A percentile compares a stretch with the other conserved stretches of the same genome.
These are phyloP conservation scores for Loriculus beryllinus DNA, from an alignment of 2,797 vertebrate genomes.

Conservation along the genomic window DNA sequence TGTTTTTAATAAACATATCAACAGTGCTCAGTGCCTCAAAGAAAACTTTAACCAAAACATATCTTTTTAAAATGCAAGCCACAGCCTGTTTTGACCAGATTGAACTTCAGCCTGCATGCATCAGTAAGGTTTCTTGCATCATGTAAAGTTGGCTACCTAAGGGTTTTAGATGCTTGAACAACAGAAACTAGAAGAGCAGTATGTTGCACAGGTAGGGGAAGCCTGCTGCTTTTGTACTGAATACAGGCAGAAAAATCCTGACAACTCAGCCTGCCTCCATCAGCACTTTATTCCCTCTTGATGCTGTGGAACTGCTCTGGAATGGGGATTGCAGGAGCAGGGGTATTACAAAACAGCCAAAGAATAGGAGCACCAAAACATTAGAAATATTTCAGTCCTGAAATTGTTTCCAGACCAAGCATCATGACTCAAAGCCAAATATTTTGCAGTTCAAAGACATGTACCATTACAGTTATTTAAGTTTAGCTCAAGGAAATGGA, in stretches of 20 bases:
- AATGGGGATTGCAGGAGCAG: rapidly evolving
- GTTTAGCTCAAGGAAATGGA: neutral
- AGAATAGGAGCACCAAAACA: neutral
- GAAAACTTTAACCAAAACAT: neutral
- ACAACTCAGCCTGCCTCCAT: neutral
- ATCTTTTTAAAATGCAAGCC: neutral
- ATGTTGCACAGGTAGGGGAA: neutral
- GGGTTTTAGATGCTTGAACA: neutral
- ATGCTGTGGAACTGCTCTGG: rapidly evolving
- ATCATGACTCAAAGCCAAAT: rapidly evolving
- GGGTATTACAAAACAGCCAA: neutral
- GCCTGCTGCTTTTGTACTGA: rapidly evolving
- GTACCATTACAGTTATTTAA: neutral
- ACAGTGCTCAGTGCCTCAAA: neutral
- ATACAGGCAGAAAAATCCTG: neutral
- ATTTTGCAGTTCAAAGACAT: rapidly evolving
- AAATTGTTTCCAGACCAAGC: neutral
- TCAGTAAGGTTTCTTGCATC: rapidly evolving
- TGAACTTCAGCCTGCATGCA: neutral
- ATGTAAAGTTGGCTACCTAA: neutral
- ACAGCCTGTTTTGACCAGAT: neutral
- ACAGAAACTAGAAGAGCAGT: neutral
- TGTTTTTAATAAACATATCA: neutral
- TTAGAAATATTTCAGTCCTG: neutral
- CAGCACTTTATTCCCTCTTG: neutral